Base-by-base conservation (phyloP, 2,113 vertebrate species). In the Mystacornis crossleyi region DNA sequence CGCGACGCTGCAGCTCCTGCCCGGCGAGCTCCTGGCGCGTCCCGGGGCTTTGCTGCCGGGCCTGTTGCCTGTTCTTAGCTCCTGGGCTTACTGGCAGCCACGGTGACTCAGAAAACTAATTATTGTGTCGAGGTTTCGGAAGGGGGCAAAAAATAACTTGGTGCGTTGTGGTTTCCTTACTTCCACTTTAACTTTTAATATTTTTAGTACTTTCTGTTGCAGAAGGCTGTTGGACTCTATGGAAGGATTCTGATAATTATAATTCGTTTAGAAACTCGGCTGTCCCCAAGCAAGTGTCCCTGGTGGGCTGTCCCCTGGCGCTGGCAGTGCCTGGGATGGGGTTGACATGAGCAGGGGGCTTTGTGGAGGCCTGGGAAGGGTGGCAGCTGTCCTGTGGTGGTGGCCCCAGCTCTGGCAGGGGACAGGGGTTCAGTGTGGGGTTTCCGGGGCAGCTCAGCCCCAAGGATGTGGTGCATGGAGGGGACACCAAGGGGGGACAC, bases 101-200 rank as follows among this genome's bases (percentile, higher is more conserved):
- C 0, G 3, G 36, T 94, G 96, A 96, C 86, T 96, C 92, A 96
- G 72, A 95, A 95, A 86, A 91, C 45, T 83, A 88, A 94, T 93
- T 91, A 88, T 36, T 60, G 51, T 92, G 50, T 81, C 4, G 3
- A 79, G 67, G 28, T 92, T 83, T 74, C 29, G 57, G 71, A 62
- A 75, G 57, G 33, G 31, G 21, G 18, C n/a, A 6, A 47, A 34
- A 42, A 50, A 61, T 14, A 42, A 50, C 88, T 77, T 16, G 1
- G 9, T 54, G 51, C 42, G 5, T 73, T 75, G 50, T 62, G 42
- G 45, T 84, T 91, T 81, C 80, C 78, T 88, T 65, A 65, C 54
- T 94, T 54, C 83, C 83, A 8, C 60, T 74, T 58, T 48, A 74
- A 86, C 73, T 60, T 74, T 14, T 72, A 53, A 34, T 81, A 12